Base-by-base conservation (phyloP, 2,888 invertebrate genomes). In the Diplolepis rosae region DNA sequence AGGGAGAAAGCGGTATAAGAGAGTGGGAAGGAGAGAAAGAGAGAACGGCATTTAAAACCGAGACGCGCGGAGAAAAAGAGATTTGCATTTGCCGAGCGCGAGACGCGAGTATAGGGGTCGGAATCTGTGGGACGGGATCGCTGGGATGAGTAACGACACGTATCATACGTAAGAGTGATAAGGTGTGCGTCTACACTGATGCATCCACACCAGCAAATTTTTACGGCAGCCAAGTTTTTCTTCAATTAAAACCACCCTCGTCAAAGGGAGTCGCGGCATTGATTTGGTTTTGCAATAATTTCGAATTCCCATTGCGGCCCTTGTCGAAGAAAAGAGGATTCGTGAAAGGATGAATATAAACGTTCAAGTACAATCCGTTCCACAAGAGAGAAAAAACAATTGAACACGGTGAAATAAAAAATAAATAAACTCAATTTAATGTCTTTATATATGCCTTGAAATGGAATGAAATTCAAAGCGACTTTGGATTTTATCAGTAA, bases 21-120 rank as follows among this genome's bases (percentile, higher is more conserved):
- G 66, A 75, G 68, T 70, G 75, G 75, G 72, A 65, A 73, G 68
- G 75, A 73, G 80, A 69, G 75, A 76, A 77, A 80, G 77, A 81
- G 77, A 80, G 79, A 81, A 79, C 77, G 82, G 81, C 84, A 85
- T 86, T 86, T 86, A 84, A 84, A 87, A 84, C 83, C 82, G 83
- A 83, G 86, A 86, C 80, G 82, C 81, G 79, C 76, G 77, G 84
- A 82, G 84, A 85, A 84, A 85, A 84, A 87, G 85, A 85, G 86
- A 85, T 84, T 85, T 83, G 84, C 85, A 83, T 84, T 84, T 32
- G 81, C 79, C 77, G 74, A 78, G 73, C 68, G 77, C 69, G 79
- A 77, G 73, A 71, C 73, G 78, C 71, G 76, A 78, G 68, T 76
- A 76, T 68, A 67, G 71, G 71, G 74, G 75, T 74, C 75, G 74